phyloP scores from a whole-genome alignment of 2,888 invertebrate species.

The Ormia ochracea region DNA sequence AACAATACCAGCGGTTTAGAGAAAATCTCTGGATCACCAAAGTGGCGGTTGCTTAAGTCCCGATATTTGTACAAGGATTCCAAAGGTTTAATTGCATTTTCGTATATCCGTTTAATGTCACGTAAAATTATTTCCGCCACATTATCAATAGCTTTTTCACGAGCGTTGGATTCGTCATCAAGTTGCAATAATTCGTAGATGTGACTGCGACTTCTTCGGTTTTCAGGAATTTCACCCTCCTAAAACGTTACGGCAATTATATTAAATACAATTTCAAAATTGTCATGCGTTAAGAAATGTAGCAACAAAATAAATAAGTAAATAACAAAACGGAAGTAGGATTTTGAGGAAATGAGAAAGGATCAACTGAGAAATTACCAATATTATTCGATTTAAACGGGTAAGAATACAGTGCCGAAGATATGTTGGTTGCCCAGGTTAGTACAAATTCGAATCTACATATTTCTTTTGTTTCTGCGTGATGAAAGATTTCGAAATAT shows the following conservation, averaged over 20 bases:
- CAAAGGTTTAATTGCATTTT: conserved; percentile 91
- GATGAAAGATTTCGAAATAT: conserved; percentile 41
- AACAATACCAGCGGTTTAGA: conserved; percentile 94
- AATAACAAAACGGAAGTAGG: conserved; percentile 36
- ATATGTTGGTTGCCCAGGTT: conserved; percentile 48
- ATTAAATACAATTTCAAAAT: not conserved
- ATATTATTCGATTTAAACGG: conserved; percentile 28
- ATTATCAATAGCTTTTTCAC: conserved; percentile 84
- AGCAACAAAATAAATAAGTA: conserved; percentile 25
- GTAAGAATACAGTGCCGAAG: conserved; percentile 52
- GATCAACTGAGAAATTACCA: conserved; percentile 45
- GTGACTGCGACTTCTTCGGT: conserved; percentile 87
- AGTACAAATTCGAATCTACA: conserved; percentile 44
- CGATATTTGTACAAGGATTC: conserved; percentile 94
- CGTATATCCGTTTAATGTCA: conserved; percentile 90
- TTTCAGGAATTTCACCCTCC: conserved; percentile 86
- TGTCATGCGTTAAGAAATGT: not conserved
- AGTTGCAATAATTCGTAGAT: conserved; percentile 87
- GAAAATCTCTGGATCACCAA: conserved; percentile 95
- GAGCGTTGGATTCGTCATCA: conserved; percentile 85
- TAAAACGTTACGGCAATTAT: conserved; percentile 67
- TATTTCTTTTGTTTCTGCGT: conserved; percentile 40
- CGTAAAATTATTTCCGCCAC: conserved; percentile 87
- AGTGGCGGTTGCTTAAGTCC: conserved; percentile 93
- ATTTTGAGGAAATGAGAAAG: conserved; percentile 45